A percentile compares a stretch with the other conserved stretches of the same genome.
phyloP scores from a whole-genome alignment of 2,113 vertebrate genomes.

The Dolichotis patagonum region DNA sequence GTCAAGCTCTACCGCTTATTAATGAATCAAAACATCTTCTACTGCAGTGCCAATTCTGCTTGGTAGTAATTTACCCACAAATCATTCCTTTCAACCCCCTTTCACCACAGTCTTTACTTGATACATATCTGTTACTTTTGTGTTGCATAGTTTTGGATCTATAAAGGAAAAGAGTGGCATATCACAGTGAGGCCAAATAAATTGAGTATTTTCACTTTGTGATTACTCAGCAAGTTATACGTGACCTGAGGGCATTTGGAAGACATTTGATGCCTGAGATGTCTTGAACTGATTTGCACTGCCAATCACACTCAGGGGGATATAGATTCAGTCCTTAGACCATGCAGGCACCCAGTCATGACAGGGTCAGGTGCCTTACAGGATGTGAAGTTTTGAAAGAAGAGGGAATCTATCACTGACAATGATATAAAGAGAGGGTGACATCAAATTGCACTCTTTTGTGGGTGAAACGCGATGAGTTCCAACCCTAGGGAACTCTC shows the following conservation, averaged over 20 bases:
- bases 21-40: conserved; percentile 57
- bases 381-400: not conserved
- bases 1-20: conserved; percentile 37
- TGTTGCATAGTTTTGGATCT: not conserved
- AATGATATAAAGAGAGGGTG: conserved; percentile 13
- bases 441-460: conserved; percentile 50
- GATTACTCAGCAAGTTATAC: not conserved
- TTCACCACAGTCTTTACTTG: conserved; percentile 19
- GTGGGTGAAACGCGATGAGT: not conserved
- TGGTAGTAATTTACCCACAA: conserved; percentile 15
- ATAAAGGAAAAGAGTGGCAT: not conserved
- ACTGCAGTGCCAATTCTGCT: not conserved
- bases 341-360: not conserved
- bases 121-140: not conserved
- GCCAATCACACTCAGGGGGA: not conserved
- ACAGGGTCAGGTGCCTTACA: not conserved
- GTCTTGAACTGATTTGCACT: conserved; percentile 42
- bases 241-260: conserved; percentile 16
- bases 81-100: not conserved
- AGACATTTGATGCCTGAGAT: not conserved
- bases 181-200: not conserved
- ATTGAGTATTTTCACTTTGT: conserved; percentile 37
- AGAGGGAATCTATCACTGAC: not conserved
- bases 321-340: not conserved
- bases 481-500: no score